These are phyloP conservation scores for Mesitornis unicolor DNA, from an alignment of 2,113 vertebrate genomes.

Conservation along the genomic window DNA sequence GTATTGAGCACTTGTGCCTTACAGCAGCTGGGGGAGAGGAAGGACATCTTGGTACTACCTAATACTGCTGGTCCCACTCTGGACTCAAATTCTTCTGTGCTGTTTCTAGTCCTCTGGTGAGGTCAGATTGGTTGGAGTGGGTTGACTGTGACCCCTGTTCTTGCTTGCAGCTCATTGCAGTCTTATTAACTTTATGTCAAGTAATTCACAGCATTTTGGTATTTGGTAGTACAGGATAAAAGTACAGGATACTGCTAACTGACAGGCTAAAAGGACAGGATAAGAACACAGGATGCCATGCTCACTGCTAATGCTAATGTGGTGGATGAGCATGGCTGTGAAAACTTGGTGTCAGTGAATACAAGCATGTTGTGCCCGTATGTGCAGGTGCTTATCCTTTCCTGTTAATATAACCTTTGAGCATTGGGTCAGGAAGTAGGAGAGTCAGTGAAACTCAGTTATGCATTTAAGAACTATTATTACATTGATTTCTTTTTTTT, in stretches of 20 bases:
- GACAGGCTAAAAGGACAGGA: neutral
- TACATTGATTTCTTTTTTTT: neutral
- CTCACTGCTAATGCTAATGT: neutral
- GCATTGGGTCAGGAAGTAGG: neutral
- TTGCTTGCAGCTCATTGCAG: neutral
- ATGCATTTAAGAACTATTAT: neutral
- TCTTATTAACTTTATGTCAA: neutral
- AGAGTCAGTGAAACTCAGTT: neutral
- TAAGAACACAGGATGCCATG: neutral
- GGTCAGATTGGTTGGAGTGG: neutral
- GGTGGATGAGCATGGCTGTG: neutral
- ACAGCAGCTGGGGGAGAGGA: neutral
- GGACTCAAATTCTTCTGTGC: neutral
- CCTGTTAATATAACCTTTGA: neutral
- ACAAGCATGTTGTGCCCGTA: neutral
- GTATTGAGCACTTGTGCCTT: neutral
- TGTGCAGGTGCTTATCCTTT: neutral
- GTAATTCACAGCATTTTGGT: neutral
- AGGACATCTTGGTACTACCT: neutral
- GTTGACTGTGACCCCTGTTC: neutral
- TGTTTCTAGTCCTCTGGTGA: neutral
- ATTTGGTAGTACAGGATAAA: neutral
- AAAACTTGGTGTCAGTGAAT: neutral
- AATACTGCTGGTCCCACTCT: neutral
- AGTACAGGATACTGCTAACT: neutral